Conservation (phyloP, 2,888 invertebrate genomes). For the Stegophylla sp. region DNA sequence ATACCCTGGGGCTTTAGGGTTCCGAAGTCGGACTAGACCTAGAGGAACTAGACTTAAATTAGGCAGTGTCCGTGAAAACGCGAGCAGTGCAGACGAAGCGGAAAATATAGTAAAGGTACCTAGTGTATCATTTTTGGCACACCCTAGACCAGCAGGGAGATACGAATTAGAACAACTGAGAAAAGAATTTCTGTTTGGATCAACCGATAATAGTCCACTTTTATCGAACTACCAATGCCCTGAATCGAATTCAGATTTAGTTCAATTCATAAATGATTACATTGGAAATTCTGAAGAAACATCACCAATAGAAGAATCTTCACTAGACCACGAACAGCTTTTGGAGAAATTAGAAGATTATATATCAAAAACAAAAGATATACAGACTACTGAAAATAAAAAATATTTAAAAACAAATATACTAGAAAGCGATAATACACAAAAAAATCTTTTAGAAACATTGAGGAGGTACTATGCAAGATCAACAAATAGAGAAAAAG, state of each 20-base stretch:
- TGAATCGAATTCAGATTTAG: conserved; percentile 27
- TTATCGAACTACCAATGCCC: conserved; percentile 7
- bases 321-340: conserved; percentile 71
- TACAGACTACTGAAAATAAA: not conserved
- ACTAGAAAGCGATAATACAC: conserved; percentile 65
- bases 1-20: conserved; percentile 76
- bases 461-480: conserved; percentile 74
- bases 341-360: conserved; percentile 73
- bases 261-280: conserved; percentile 50
- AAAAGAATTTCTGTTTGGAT: conserved; percentile 72
- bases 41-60: conserved; percentile 70
- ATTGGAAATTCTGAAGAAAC: conserved; percentile 53
- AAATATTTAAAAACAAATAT: conserved; percentile 17
- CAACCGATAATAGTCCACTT: conserved; percentile 32
- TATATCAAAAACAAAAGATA: conserved; percentile 62
- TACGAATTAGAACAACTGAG: conserved; percentile 75
- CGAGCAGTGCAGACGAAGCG: conserved; percentile 72
- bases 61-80: conserved; percentile 73
- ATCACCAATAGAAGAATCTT: conserved; percentile 34
- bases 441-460: conserved; percentile 73
- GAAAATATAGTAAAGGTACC: conserved; percentile 65
- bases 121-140: conserved; percentile 49
- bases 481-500: conserved; percentile 72
- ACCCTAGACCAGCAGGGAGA: conserved; percentile 68
- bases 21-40: conserved; percentile 69